phyloP scores from a whole-genome alignment of 2,113 vertebrate genomes.

The Nerophis lumbriciformis region DNA sequence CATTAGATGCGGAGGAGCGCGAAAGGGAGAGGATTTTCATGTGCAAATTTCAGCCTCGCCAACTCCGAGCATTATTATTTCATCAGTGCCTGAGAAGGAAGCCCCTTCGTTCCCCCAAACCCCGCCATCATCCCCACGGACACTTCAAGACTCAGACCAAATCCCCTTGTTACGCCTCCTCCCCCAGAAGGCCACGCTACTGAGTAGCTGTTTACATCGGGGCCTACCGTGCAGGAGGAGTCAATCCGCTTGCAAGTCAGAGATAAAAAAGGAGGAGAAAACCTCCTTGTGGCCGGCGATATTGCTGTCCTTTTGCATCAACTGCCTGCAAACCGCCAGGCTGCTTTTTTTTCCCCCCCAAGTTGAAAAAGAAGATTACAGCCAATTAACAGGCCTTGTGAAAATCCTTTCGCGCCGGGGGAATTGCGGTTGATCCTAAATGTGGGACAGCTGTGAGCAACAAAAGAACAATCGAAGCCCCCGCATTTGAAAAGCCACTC shows the following conservation, averaged over 20 bases:
- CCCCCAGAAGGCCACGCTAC: slow-evolving; percentile 51
- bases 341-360: slow-evolving; percentile 50
- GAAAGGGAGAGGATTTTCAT: slow-evolving; percentile 70
- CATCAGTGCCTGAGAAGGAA: slow-evolving; percentile 64
- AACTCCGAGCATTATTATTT: slow-evolving; percentile 75
- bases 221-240: slow-evolving; percentile 42
- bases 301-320: slow-evolving; percentile 58
- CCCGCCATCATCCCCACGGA: slow-evolving; percentile 56
- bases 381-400: slow-evolving; percentile 70
- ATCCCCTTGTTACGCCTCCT: slow-evolving; percentile 45
- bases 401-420: slow-evolving; percentile 58
- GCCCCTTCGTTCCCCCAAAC: slow-evolving; percentile 51
- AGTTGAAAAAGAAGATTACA: slow-evolving; percentile 72
- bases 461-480: slow-evolving; percentile 57
- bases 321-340: slow-evolving; percentile 69
- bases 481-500: slow-evolving; percentile 50
- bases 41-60: slow-evolving; percentile 74
- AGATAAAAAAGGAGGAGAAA: slow-evolving; percentile 41
- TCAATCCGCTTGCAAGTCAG: slow-evolving; percentile 49
- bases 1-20: slow-evolving; percentile 56
- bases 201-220: slow-evolving; percentile 63
- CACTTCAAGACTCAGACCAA: slow-evolving; percentile 62
- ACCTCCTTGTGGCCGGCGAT: slow-evolving; percentile 57
- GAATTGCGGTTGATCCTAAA: slow-evolving; percentile 61
- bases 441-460: slow-evolving; percentile 64